These are phyloP conservation scores for Drosophila buzzatii DNA, from an alignment of 2,888 invertebrate genomes.

Conservation along the genomic window DNA sequence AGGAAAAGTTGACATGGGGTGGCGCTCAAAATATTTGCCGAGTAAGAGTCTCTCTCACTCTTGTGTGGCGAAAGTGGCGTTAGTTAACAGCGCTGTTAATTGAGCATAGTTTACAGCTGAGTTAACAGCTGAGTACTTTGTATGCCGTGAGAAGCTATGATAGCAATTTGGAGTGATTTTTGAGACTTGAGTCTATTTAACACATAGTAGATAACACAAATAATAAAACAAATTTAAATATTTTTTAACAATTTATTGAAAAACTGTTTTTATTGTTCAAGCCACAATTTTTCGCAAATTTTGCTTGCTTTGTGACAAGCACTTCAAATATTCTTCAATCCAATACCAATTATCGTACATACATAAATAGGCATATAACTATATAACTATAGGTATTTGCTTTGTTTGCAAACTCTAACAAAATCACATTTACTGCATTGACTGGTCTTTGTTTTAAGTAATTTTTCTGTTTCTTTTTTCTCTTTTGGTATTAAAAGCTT, in stretches of 20 bases:
- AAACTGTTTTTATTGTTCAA: neutral
- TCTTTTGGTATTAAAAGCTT: slow-evolving; percentile 66
- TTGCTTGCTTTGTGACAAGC: neutral
- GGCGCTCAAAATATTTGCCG: slow-evolving; percentile 24
- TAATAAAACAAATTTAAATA: neutral
- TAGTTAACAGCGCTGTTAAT: slow-evolving; percentile 5
- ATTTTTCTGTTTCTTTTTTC: slow-evolving; percentile 11
- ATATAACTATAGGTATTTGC: slow-evolving; percentile 29
- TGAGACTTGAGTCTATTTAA: no score
- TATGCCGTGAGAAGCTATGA: neutral
- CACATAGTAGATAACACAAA: no score
- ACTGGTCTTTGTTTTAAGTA: slow-evolving; percentile 2
- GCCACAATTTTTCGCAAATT: neutral
- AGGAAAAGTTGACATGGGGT: slow-evolving; percentile 31
- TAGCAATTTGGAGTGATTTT: neutral
- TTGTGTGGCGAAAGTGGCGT: slow-evolving; percentile 6
- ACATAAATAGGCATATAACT: slow-evolving; percentile 19
- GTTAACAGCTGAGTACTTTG: neutral
- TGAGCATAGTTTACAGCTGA: slow-evolving; percentile 1
- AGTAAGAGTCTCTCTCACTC: no score
- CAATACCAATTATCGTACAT: slow-evolving; percentile 20
- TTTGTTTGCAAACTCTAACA: slow-evolving; percentile 49
- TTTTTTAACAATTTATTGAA: slow-evolving; percentile 22
- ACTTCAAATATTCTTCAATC: neutral
- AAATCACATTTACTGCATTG: slow-evolving; percentile 64